Percentiles rank a stretch among this genome's conserved stretches.
Evolutionary conservation across 2,797 vertebrate species (phyloP).

Genomic region (Steatocranus sp.): DNA sequence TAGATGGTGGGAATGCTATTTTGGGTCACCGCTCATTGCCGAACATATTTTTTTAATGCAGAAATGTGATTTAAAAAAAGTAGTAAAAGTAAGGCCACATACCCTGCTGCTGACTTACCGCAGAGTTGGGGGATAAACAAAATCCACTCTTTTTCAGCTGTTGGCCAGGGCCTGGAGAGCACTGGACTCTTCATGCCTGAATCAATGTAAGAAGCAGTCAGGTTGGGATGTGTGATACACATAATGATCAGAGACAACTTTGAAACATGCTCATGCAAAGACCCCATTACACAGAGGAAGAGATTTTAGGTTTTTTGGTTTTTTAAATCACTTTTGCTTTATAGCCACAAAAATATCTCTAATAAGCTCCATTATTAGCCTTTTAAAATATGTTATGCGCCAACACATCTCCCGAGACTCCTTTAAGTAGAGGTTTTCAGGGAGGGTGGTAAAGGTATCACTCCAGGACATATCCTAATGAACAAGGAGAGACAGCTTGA

Average conservation of each 20-base stretch:
- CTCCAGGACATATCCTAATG: conserved; percentile 12
- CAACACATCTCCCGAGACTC: conserved; percentile 1
- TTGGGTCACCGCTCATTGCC: neutral
- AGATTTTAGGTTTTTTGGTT: neutral
- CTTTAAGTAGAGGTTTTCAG: conserved; percentile 13
- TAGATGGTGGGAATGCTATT: neutral
- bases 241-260: conserved; percentile 3
- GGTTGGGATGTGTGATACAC: neutral
- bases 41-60: neutral
- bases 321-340: neutral
- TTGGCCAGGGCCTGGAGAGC: neutral
- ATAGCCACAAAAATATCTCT: neutral
- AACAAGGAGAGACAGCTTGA: conserved; percentile 22
- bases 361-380: neutral
- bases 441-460: neutral
- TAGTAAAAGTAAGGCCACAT: neutral
- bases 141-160: neutral
- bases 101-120: neutral
- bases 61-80: neutral
- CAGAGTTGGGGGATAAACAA: neutral
- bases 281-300: neutral
- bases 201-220: neutral
- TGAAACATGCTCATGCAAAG: neutral
- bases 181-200: neutral
- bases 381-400: conserved; percentile 12